phyloP scores from a whole-genome alignment of 1,140 invertebrate genomes.

The Parasteatoda tepidariorum region DNA sequence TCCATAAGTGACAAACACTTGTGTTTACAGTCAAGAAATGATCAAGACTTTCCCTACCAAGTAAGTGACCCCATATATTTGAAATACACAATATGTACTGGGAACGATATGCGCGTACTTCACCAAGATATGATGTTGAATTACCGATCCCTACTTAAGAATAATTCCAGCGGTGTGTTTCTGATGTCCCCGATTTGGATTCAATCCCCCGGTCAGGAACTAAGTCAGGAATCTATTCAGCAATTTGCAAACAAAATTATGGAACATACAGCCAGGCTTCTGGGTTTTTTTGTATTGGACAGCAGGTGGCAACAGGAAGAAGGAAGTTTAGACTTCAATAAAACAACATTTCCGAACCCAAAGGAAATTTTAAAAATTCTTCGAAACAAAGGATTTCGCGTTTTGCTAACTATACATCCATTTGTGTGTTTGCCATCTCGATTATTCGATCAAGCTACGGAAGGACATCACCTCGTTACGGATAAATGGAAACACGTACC shows the following conservation, averaged over 20 bases:
- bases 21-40: constrained; percentile 80
- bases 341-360: constrained; percentile 77
- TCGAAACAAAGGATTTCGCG: constrained; percentile 82
- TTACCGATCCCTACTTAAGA: constrained; percentile 23
- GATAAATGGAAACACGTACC: constrained; percentile 54
- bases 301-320: constrained; percentile 71
- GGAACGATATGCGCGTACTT: constrained; percentile 80
- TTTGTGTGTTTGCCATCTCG: constrained; percentile 67
- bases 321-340: constrained; percentile 71
- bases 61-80: constrained; percentile 77
- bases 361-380: constrained; percentile 82
- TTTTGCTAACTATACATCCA: constrained; percentile 84
- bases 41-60: constrained; percentile 76
- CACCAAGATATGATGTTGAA: constrained; percentile 75
- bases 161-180: constrained; percentile 10
- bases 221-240: constrained; percentile 60
- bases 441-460: constrained; percentile 7
- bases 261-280: constrained; percentile 67
- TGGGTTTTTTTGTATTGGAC: constrained; percentile 70
- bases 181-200: constrained; percentile 37
- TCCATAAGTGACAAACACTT: constrained; percentile 67
- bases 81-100: constrained; percentile 87
- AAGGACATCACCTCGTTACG: constrained; percentile 13
- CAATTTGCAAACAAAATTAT: constrained; percentile 66
- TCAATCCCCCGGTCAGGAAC: neutral